Evolutionary conservation across 2,888 invertebrate genomes (phyloP).

Genomic region (Heteropelma amictum): DNA sequence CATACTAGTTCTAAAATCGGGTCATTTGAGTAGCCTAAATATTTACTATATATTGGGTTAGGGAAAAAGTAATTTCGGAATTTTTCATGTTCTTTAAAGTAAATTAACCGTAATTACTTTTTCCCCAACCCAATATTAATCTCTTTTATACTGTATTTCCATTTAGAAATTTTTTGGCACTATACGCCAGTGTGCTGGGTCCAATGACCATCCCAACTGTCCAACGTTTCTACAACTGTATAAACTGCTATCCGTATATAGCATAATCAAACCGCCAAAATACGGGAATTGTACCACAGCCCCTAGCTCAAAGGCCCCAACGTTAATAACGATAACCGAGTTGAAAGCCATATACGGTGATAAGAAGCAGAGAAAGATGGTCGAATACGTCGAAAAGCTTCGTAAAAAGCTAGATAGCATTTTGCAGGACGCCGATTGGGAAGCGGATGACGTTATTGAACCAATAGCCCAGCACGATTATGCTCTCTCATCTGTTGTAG

Average conservation of each 20-base stretch:
- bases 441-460: conserved; percentile 40
- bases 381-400: conserved; percentile 8
- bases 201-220: conserved; percentile 40
- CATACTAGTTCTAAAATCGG: not conserved
- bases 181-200: conserved; percentile 34
- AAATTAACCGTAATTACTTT: no score
- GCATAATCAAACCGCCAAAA: no score
- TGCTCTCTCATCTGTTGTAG: conserved; percentile 19
- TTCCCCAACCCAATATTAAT: no score
- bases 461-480: conserved; percentile 40
- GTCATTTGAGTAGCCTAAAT: not conserved
- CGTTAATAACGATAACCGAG: conserved; percentile 36
- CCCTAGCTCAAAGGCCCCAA: conserved; percentile 5
- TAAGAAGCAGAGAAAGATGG: not conserved
- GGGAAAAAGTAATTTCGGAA: no score
- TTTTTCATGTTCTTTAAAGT: no score
- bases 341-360: conserved; percentile 36
- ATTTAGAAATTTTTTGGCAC: no score
- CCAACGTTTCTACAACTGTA: conserved; percentile 57
- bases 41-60: not conserved
- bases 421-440: conserved; percentile 35
- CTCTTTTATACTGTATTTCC: not conserved
- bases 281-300: conserved; percentile 52
- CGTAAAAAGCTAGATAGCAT: not conserved
- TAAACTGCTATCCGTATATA: no score